Base-by-base conservation (phyloP, 2,888 invertebrate species). In the Leucania comma region DNA sequence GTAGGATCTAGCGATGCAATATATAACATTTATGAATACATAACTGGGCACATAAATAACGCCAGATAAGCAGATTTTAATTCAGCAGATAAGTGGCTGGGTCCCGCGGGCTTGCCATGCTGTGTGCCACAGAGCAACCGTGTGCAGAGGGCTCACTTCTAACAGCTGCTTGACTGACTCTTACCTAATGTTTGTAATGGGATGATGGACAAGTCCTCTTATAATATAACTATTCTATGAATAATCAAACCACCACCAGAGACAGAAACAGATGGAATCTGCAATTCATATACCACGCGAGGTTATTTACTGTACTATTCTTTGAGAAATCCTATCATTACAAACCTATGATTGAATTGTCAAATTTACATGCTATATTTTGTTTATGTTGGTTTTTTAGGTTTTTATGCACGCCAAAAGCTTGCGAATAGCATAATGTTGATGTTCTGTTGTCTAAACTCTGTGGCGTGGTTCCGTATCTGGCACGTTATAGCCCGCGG, bases 31-130 rank as follows among this genome's bases (percentile, higher is more conserved):
- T 84, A 83, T 83, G 83, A 81, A 83, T 74, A 85, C 72, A 85
- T 75, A 84, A 77, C 82, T 67, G 68, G 42, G 38, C 53, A 66
- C 84, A 85, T 85, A 85, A 85, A 85, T 85, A 83, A 85, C 68
- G 57, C 53, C 61, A 68, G 86, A 85, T 85, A 85, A 85, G 78
- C 75, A 83, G 80, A 82, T 85, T 84, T 85, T 85, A 85, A 85
- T 83, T 85, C 84, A 72, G 72, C 66, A 85, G 84, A 83, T 85
- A 85, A 85, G 84, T 76, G 79, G 68, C 61, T 56, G 59, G 66
- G 67, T 72, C 76, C 75, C 70, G 76, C 72, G 72, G 79, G 83
- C 64, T 32, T 42, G 59, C 72, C 61, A 71, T 56, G 57, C 29
- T 58, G 56, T 35, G 24, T 22, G 35, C 54, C 67, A 68, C 56